phyloP scores from a whole-genome alignment of 2,888 invertebrate genomes.

The Gnatocerus cornutus region DNA sequence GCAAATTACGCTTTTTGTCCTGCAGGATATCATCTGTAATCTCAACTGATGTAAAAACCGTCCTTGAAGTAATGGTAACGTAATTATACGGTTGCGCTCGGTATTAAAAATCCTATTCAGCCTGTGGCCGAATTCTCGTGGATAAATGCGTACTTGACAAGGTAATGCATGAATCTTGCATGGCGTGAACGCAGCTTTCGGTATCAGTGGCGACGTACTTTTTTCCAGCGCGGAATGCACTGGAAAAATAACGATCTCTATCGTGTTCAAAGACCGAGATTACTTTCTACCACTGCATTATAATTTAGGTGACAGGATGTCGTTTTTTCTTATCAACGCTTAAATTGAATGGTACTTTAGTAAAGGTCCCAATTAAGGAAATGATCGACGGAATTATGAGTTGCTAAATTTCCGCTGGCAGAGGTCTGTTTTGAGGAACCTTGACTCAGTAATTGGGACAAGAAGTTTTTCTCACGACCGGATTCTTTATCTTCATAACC shows the following conservation, averaged over 20 bases:
- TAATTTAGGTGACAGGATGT: conserved; percentile 11
- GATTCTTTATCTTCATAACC: background rate
- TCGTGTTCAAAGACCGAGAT: background rate
- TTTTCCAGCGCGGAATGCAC: background rate
- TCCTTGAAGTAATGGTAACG: conserved; percentile 43
- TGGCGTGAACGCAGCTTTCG: conserved; percentile 27
- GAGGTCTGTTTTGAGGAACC: background rate
- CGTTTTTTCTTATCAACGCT: too few relatives aligned
- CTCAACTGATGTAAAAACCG: conserved; percentile 37
- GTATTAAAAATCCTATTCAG: conserved; percentile 32
- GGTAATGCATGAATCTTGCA: conserved; percentile 32
- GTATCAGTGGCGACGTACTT: conserved; percentile 6
- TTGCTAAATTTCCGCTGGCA: background rate
- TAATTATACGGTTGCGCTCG: conserved; percentile 34
- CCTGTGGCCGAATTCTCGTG: conserved; percentile 36
- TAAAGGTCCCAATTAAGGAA: conserved; percentile 11
- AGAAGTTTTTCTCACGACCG: background rate
- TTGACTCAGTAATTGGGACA: background rate
- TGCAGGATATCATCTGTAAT: conserved; percentile 42
- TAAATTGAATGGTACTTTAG: background rate
- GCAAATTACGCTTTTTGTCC: conserved; percentile 45
- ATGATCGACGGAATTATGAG: background rate
- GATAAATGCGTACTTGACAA: conserved; percentile 35
- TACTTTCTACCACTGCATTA: background rate
- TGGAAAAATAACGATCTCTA: conserved; percentile 1